Evolutionary conservation across 2,888 invertebrate genomes (phyloP).

Genomic region (Sussaba pulchella): DNA sequence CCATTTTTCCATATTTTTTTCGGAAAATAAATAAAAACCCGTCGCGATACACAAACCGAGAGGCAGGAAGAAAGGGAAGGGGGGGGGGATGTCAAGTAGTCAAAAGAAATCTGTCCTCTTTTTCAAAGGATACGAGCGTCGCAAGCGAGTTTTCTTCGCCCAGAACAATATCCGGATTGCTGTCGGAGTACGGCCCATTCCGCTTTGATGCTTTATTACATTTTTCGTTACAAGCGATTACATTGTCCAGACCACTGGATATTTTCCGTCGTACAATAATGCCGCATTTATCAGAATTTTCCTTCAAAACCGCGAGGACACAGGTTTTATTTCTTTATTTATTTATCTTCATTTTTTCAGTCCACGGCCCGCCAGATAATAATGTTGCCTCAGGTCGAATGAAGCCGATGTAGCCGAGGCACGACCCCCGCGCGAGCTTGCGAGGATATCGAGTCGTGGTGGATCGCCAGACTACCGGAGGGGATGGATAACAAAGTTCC

Average conservation of each 20-base stretch:
- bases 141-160: slow-evolving; percentile 9
- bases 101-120: background rate
- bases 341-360: too few species aligned
- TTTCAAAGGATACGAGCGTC: background rate
- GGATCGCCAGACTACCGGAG: slow-evolving; percentile 29
- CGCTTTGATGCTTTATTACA: slow-evolving; percentile 82
- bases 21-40: too few species aligned
- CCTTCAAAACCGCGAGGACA: background rate
- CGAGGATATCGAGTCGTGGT: slow-evolving; percentile 36
- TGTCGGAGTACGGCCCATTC: slow-evolving; percentile 39
- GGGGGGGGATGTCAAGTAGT: too few species aligned
- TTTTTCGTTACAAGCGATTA: slow-evolving; percentile 81
- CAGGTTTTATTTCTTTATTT: too few species aligned
- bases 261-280: slow-evolving; percentile 55
- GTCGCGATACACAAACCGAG: too few species aligned
- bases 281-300: slow-evolving; percentile 11
- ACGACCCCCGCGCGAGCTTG: background rate
- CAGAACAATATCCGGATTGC: slow-evolving; percentile 66
- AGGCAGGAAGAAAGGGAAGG: too few species aligned
- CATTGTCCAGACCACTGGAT: slow-evolving; percentile 80
- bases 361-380: too few species aligned
- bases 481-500: slow-evolving; percentile 68
- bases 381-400: slow-evolving; percentile 20
- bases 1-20: background rate
- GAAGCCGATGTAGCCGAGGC: background rate